Evolutionary conservation across 2,113 vertebrate species (phyloP).

Genomic region (Illadopsis cleaveri): DNA sequence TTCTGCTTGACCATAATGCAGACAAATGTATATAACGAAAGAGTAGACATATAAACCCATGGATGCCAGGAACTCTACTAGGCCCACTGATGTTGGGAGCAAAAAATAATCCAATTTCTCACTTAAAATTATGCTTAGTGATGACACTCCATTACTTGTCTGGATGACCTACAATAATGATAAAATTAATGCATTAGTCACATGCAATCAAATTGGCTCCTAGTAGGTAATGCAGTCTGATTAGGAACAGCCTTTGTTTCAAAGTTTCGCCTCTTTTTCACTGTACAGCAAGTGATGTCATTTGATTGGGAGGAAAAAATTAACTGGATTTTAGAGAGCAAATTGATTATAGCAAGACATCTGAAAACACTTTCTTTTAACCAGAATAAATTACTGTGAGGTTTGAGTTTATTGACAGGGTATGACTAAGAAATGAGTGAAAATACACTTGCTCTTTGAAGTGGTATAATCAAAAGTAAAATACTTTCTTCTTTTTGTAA

Average conservation of each 20-base stretch:
- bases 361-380: not conserved
- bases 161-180: conserved; percentile 36
- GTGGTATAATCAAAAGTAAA: not conserved
- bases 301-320: not conserved
- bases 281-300: not conserved
- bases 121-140: conserved; percentile 33
- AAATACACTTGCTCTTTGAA: not conserved
- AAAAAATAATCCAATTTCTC: not conserved
- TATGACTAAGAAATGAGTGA: not conserved
- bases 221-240: not conserved
- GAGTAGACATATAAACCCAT: not conserved
- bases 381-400: not conserved
- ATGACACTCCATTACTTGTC: conserved; percentile 22
- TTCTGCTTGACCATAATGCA: not conserved
- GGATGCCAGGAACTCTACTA: not conserved
- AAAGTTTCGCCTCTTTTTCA: not conserved
- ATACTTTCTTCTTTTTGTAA: not conserved
- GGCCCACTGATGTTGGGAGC: not conserved
- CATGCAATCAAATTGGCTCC: not conserved
- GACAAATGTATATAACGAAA: not conserved
- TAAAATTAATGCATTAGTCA: conserved; percentile 38
- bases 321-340: not conserved
- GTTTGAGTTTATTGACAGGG: not conserved
- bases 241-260: not conserved
- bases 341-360: not conserved